Evolutionary conservation across 2,888 invertebrate species (phyloP), one percentile per base, ranked within the genome.

Genomic region (Amphiduros pacificus): DNA sequence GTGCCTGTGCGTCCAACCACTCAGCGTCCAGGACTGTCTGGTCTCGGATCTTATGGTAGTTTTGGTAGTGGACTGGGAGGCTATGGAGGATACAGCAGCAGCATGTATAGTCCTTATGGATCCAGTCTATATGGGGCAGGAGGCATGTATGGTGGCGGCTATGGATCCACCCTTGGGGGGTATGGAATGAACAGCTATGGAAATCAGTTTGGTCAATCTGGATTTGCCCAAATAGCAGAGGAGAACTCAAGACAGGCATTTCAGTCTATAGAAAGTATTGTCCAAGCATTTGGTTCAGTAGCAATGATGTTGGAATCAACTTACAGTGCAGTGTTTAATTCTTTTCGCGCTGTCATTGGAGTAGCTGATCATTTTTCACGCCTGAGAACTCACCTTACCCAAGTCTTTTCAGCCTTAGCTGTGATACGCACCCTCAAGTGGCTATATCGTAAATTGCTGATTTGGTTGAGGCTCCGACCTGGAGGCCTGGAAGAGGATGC

Each of bases 291-390:
- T 70, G 91, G 91, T 22, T 95, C 97, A 56, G 89, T 98, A 2
- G 92, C 95, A 2, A 92, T 94, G 88, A 95, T 98, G 94, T 83
- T 98, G 60, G 97, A 97, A 77, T 96, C 95, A 26, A 96, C 97
- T 50, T 96, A 94, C 82, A 92, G 92, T 79, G 96, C 97, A 2
- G 87, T 98, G 76, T 93, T 94, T 24, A 95, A 92, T 81, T 96
- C 97, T 0, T 98, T 97, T 80, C 87, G 93, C 74, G 97, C 98
- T 56, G 92, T 98, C 68, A 85, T 98, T 55, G 94, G 95, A 63
- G 95, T 98, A 1, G 96, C 96, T 6, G 96, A 98, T 70, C 96
- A 97, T 83, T 91, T 98, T 79, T 91, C 92, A 2, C 86, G 91
- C 52, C 84, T 97, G 62, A 87, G 91, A 65, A 87, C 89, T 2